Evolutionary conservation across 2,888 invertebrate genomes (phyloP).

Genomic region (Alcis repandata): DNA sequence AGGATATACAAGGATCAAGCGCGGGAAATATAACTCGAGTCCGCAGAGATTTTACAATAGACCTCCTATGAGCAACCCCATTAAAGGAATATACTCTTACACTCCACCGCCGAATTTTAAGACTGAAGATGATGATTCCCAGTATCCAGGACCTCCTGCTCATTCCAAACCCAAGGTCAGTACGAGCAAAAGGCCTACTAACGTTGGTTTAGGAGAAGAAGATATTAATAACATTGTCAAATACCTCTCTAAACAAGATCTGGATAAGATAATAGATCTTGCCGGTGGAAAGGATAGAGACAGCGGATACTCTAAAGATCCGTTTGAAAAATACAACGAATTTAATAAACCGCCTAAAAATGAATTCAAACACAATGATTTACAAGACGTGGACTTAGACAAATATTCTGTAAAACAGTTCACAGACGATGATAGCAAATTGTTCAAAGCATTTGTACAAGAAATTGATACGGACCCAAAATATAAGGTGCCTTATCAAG

Average conservation of each 20-base stretch:
- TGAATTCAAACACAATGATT: slow-evolving; percentile 46
- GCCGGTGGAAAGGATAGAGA: slow-evolving; percentile 60
- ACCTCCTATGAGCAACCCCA: slow-evolving; percentile 61
- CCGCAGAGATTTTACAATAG: slow-evolving; percentile 66
- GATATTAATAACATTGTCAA: slow-evolving; percentile 74
- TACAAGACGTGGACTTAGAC: slow-evolving; percentile 26
- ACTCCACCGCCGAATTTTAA: slow-evolving; percentile 71
- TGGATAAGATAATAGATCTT: slow-evolving; percentile 73
- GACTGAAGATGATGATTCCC: slow-evolving; percentile 39
- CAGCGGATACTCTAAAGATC: slow-evolving; percentile 43
- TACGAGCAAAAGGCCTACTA: slow-evolving; percentile 62
- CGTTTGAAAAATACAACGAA: slow-evolving; percentile 39
- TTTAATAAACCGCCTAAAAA: slow-evolving; percentile 40
- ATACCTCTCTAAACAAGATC: slow-evolving; percentile 75
- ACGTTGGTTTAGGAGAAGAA: slow-evolving; percentile 69
- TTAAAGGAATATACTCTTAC: slow-evolving; percentile 66
- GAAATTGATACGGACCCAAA: slow-evolving; percentile 45
- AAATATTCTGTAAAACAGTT: slow-evolving; percentile 23
- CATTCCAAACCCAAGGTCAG: slow-evolving; percentile 67
- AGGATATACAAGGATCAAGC: slow-evolving; percentile 65
- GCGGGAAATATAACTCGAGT: slow-evolving; percentile 70
- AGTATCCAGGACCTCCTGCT: slow-evolving; percentile 23
- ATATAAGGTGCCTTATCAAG: slow-evolving; percentile 25
- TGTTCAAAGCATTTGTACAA: slow-evolving; percentile 41
- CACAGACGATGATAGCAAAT: slow-evolving; percentile 36